Evolutionary conservation across 2,888 invertebrate genomes (phyloP).

Genomic region (Pristionchus japonicus): DNA sequence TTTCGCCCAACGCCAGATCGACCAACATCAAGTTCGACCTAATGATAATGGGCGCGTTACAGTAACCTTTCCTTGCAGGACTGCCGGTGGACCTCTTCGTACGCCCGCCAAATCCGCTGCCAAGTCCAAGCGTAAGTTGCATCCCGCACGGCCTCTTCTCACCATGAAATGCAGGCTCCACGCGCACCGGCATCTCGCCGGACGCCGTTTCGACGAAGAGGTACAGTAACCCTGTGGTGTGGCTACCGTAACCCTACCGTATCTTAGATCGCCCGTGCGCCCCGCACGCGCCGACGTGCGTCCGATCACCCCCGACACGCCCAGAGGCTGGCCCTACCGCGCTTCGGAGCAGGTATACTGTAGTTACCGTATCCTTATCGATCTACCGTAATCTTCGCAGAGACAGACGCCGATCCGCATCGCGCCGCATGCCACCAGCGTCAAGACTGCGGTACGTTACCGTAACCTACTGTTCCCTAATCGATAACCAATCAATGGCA

Average conservation of each 20-base stretch:
- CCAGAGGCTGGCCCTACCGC: slow-evolving; percentile 20
- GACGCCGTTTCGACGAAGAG: not conserved
- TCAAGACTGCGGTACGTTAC: slow-evolving; percentile 26
- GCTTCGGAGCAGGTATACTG: slow-evolving; percentile 30
- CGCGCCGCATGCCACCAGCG: not conserved
- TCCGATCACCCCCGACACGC: slow-evolving; percentile 19
- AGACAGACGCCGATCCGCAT: slow-evolving; percentile 13
- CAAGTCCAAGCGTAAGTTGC: too few relatives aligned
- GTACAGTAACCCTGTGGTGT: slow-evolving; percentile 7
- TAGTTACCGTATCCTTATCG: not conserved
- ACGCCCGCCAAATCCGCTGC: too few relatives aligned
- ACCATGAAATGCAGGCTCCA: too few relatives aligned
- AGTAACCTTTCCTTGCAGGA: too few relatives aligned
- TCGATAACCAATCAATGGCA: too few relatives aligned
- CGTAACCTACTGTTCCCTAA: not conserved
- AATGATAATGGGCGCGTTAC: too few relatives aligned
- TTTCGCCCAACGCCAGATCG: not conserved
- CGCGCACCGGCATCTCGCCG: slow-evolving; percentile 1
- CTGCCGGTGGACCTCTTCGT: too few relatives aligned
- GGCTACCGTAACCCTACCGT: not conserved
- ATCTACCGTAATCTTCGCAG: not conserved
- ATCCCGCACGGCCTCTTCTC: too few relatives aligned
- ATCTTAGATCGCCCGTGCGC: not conserved
- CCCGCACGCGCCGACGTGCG: not conserved
- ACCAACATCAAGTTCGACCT: too few relatives aligned